phyloP scores from a whole-genome alignment of 1,140 invertebrate genomes.

The Drosophila orena region DNA sequence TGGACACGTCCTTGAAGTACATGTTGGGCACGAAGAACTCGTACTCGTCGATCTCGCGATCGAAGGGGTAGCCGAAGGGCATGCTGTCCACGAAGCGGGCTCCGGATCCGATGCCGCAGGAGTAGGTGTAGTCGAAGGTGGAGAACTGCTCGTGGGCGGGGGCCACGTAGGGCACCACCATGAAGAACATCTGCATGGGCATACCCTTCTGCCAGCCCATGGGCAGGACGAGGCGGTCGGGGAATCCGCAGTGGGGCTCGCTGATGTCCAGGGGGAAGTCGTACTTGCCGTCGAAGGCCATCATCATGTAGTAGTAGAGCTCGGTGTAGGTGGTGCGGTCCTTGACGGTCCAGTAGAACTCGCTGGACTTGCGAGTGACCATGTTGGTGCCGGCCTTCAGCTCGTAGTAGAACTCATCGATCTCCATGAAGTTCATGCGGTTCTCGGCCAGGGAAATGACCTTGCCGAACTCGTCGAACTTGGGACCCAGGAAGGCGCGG shows the following conservation, averaged over 20 bases:
- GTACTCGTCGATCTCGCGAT: conserved; percentile 12
- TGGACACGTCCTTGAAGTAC: conserved; percentile 80
- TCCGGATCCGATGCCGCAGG: conserved; percentile 8
- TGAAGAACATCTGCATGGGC: conserved; percentile 19
- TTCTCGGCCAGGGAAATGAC: conserved; percentile 86
- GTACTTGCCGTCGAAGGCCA: conserved; percentile 11
- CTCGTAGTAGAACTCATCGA: conserved; percentile 85
- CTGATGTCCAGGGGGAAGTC: conserved; percentile 9
- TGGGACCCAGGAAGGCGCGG: conserved; percentile 74
- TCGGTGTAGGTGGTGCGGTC: conserved; percentile 16
- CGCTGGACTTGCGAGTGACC: conserved; percentile 6
- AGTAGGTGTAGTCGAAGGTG: conserved; percentile 18
- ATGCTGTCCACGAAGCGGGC: conserved; percentile 9
- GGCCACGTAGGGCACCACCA: conserved; percentile 9
- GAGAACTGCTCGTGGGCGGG: conserved; percentile 14
- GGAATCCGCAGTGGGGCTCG: conserved; percentile 14
- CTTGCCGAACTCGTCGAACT: conserved; percentile 85
- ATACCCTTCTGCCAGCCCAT: conserved; percentile 15
- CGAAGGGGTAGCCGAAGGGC: conserved; percentile 13
- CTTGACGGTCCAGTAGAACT: conserved; percentile 6
- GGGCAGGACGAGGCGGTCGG: conserved; percentile 9
- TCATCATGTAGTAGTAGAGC: conserved; percentile 9
- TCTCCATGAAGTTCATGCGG: conserved; percentile 85
- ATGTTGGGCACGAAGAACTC: conserved; percentile 64
- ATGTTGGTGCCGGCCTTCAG: conserved; percentile 85